Base-by-base conservation (phyloP, 2,797 vertebrate species). In the Pseudochromis fuscus region DNA sequence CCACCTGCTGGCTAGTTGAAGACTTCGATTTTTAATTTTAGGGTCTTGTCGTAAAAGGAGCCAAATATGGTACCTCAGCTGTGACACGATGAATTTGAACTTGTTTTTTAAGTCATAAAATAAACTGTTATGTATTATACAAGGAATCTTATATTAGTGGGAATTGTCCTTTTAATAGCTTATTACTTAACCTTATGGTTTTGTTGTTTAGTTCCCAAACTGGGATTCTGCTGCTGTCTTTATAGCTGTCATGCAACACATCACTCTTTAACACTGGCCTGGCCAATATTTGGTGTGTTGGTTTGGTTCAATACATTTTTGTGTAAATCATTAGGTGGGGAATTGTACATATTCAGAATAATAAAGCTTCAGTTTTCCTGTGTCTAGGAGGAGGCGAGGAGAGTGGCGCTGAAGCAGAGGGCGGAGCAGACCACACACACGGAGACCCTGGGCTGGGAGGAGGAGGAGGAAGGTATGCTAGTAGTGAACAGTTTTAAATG, bases 391-490 rank as follows among this genome's bases (percentile, higher is more conserved):
- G 96, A 98, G 87, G 96, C 95, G 0, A 94, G 97, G 81, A 95
- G 98, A 87, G 92, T 97, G 80, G 96, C 96, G 0, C 83, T 99
- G 87, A 99, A 99, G 90, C 97, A 98, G 83, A 93, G 97, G 75
- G 98, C 97, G 0, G 97, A 99, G 55, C 96, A 96, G 85, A 95
- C 92, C 13, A 76, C 95, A 51, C 95, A 97, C 76, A 94, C 90
- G 0, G 97, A 98, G 85, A 95, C 95, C 53, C 94, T 96, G 12
- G 95, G 95, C 86, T 99, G 98, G 94, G 98, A 99, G 65, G 98
- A 99, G 44, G 96, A 97, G 73, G 94, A 95, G 59, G 94, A 95
- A 57, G 94, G 93, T 94, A 87, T n/a, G 79, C 24, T 10, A 1
- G 5, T 19, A n/a, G n/a, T n/a, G n/a, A n/a, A 7, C 23, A 5